These are phyloP conservation scores for Nemurella pictetii DNA, from an alignment of 2,888 invertebrate genomes.

Conservation along the genomic window DNA sequence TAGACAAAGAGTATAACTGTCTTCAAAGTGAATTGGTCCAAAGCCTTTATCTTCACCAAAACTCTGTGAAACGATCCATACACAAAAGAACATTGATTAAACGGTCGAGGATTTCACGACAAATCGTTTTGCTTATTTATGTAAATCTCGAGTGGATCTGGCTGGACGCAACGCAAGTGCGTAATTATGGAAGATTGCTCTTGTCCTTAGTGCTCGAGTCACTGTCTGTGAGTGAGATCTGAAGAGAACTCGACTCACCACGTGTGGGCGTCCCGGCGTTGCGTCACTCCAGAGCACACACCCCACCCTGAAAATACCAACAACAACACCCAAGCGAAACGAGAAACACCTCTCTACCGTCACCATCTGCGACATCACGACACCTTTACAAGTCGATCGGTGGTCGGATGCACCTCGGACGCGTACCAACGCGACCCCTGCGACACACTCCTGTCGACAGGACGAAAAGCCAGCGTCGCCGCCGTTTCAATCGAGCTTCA, in stretches of 20 bases:
- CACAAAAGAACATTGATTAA: not conserved
- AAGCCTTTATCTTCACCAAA: not conserved
- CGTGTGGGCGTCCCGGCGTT: slow-evolving; percentile 1
- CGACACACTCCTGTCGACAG: not conserved
- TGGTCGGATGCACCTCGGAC: not conserved
- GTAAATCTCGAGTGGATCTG: not conserved
- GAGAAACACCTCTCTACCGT: not conserved
- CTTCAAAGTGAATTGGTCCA: not conserved
- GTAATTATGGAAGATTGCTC: not conserved
- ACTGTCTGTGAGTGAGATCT: not conserved
- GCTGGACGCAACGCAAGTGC: not conserved
- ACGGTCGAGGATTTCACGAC: not conserved
- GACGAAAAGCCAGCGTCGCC: not conserved
- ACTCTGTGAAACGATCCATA: not conserved
- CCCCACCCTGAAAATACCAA: not conserved
- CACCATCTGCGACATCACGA: slow-evolving; percentile 12
- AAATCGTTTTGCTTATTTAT: not conserved
- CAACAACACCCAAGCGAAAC: not conserved
- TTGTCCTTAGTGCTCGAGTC: not conserved
- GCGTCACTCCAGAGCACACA: slow-evolving; percentile 6
- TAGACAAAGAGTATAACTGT: not conserved
- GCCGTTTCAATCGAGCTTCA: not conserved
- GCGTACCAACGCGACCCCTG: not conserved
- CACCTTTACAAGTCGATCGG: not conserved
- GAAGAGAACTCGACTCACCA: not conserved